Base-by-base conservation (phyloP, 2,797 vertebrate species). In the Syngnathus rostellatus region DNA sequence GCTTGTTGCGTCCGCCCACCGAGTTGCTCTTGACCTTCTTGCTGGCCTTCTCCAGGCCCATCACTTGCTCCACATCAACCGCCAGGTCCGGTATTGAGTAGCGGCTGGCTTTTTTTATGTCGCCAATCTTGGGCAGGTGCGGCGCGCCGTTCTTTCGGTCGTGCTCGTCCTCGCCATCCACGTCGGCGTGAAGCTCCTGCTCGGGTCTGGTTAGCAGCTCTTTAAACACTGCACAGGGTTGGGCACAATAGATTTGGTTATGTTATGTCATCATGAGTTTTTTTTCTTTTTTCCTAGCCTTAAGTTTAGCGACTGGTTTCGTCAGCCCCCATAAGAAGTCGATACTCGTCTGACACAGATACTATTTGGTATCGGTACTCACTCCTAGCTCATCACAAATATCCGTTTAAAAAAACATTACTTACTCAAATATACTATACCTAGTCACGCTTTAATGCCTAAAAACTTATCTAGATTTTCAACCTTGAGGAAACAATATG, bases 51-150 rank as follows among this genome's bases (percentile, higher is more conserved):
- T 99, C 96, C 76, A 98, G 90, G 69, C 94, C 92, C 88, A 98
- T 98, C 68, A 97, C 96, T 88, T 98, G 95, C 81, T 98, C 96
- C 81, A 99, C 96, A 48, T 99, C 96, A 73, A 98, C 96, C 0
- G 97, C 96, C 69, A 99, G 93, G 84, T 99, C 97, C 0, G 97
- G 97, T 81, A 99, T 99, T 48, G 97, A 99, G 75, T 96, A 97
- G 71, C 97, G 95, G 73, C 94, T 98, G 0, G 93, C 93, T 82
- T 98, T 99, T 86, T 98, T 99, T 80, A 98, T 98, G 80, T 99
- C 96, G 25, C 96, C 97, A 0, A 99, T 99, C 90, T 98, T 98
- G 23, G 97, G 97, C n/a, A 98, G 92, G 80, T 99, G 97, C 1
- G 95, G 96, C 2, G 94, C 93, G 14, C 94, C 94, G 8, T 97